phyloP scores from a whole-genome alignment of 2,797 vertebrate genomes.

The Sebastes steindachneri region DNA sequence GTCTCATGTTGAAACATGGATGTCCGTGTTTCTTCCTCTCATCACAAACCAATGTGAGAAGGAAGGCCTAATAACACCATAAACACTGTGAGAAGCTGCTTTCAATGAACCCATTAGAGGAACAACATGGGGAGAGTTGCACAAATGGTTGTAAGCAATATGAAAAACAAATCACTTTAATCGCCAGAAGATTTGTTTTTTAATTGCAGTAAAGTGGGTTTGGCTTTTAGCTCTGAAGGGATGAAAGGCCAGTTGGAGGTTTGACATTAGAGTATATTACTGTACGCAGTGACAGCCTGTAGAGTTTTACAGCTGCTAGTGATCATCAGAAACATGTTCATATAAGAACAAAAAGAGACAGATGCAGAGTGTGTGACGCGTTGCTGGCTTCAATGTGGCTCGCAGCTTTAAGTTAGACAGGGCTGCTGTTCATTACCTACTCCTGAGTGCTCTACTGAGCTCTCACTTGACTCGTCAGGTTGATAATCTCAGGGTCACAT shows the following conservation, averaged over 20 bases:
- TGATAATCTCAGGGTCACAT: constrained; percentile 50
- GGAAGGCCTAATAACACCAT: background rate
- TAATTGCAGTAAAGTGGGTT: background rate
- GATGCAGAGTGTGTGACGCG: constrained; percentile 19
- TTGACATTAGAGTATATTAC: background rate
- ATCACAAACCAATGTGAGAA: constrained; percentile 12
- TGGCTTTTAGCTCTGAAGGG: background rate
- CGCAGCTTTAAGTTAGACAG: background rate
- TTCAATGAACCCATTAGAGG: constrained; percentile 17
- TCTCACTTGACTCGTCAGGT: constrained; percentile 45
- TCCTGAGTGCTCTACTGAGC: constrained; percentile 26
- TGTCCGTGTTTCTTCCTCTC: constrained; percentile 3
- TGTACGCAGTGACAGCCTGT: background rate
- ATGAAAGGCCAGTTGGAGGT: background rate
- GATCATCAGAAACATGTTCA: background rate
- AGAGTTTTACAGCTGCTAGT: constrained; percentile 30
- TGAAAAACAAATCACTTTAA: constrained; percentile 7
- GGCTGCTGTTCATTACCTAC: constrained; percentile 28
- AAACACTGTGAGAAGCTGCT: constrained; percentile 10
- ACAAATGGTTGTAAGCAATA: constrained; percentile 20
- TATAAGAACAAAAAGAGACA: background rate
- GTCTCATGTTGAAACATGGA: background rate
- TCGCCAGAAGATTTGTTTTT: background rate
- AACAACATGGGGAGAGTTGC: constrained; percentile 9
- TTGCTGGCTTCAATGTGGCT: background rate